These are phyloP conservation scores for Trachelus troglodyta DNA, from an alignment of 2,888 invertebrate species.

Conservation along the genomic window DNA sequence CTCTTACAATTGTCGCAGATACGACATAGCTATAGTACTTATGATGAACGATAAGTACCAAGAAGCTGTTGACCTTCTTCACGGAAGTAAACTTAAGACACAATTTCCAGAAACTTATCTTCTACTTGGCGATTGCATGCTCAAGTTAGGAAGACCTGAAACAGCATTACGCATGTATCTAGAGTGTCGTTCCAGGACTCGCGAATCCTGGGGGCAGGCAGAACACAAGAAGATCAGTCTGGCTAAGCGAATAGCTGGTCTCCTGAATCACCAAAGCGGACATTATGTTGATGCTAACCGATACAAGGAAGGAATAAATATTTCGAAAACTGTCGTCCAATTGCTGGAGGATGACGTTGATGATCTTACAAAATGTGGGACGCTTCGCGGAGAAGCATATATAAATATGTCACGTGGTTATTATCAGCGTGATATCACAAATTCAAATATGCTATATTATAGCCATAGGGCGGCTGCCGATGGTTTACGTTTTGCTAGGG, in stretches of 20 bases:
- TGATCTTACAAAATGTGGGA: slow-evolving; percentile 16
- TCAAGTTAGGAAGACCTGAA: slow-evolving; percentile 20
- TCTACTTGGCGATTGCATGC: slow-evolving; percentile 29
- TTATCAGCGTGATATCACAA: slow-evolving; percentile 12
- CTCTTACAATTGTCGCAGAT: slow-evolving; percentile 16
- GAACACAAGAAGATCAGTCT: slow-evolving; percentile 17
- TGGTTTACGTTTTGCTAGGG: slow-evolving; percentile 24
- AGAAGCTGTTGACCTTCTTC: slow-evolving; percentile 21
- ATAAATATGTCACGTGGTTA: slow-evolving; percentile 24
- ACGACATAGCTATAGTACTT: slow-evolving; percentile 30
- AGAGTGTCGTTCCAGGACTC: slow-evolving; percentile 13
- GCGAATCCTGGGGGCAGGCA: slow-evolving; percentile 13
- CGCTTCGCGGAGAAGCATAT: slow-evolving; percentile 24
- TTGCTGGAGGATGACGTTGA: slow-evolving; percentile 14
- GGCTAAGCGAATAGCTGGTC: slow-evolving; percentile 33
- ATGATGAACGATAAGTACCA: slow-evolving; percentile 29
- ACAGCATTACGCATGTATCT: slow-evolving; percentile 26
- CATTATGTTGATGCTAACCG: slow-evolving; percentile 12
- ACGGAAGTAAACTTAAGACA: slow-evolving; percentile 20
- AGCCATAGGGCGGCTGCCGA: slow-evolving; percentile 18
- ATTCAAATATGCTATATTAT: background rate
- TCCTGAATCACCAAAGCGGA: slow-evolving; percentile 30
- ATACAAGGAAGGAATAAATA: slow-evolving; percentile 19
- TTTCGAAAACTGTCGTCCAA: slow-evolving; percentile 17
- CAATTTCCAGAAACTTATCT: slow-evolving; percentile 21